Evolutionary conservation across 2,888 invertebrate genomes (phyloP).

Genomic region (Protodeltote pygarga): DNA sequence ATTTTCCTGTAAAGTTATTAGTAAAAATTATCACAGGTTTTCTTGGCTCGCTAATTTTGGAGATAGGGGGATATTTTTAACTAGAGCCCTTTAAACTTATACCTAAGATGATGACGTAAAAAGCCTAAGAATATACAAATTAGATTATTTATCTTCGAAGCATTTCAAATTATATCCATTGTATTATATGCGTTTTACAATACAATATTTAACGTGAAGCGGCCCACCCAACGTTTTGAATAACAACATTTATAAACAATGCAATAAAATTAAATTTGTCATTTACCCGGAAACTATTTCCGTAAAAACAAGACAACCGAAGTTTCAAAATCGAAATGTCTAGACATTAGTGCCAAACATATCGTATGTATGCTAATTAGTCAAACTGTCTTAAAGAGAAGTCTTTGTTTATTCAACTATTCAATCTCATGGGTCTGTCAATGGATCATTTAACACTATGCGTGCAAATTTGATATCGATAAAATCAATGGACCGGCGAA

Average conservation of each 20-base stretch:
- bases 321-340: slow-evolving; percentile 5
- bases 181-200: no score
- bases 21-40: no score
- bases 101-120: no score
- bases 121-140: no score
- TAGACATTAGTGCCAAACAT: slow-evolving; percentile 12
- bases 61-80: no score
- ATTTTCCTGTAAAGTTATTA: no score
- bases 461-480: slow-evolving; percentile 72
- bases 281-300: background rate
- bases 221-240: background rate
- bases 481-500: slow-evolving; percentile 70
- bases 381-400: slow-evolving; percentile 18
- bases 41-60: no score
- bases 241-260: slow-evolving; percentile 1
- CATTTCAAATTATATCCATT: no score
- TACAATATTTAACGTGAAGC: no score
- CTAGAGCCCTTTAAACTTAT: no score
- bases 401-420: slow-evolving; percentile 47
- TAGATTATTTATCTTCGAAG: no score
- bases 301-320: background rate
- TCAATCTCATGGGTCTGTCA: slow-evolving; percentile 53
- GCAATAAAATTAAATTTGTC: background rate
- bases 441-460: slow-evolving; percentile 73
- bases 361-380: slow-evolving; percentile 30